Evolutionary conservation across 2,113 vertebrate species (phyloP).

Genomic region (Datnioides undecimradiatus): DNA sequence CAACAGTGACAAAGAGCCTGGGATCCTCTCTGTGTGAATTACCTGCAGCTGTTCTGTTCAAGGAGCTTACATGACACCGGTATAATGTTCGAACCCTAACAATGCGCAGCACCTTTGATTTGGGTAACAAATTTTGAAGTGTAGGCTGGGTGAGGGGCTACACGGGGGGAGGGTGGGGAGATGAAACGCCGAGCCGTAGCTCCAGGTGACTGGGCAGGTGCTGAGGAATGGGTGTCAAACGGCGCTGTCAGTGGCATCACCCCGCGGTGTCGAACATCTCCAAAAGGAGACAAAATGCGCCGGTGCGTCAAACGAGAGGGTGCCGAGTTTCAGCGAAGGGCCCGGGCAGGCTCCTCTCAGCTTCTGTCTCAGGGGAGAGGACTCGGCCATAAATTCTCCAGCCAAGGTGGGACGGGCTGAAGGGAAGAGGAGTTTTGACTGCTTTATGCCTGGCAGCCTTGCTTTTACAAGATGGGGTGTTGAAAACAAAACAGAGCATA

Average conservation of each 20-base stretch:
- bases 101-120: slow-evolving; percentile 78
- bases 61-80: slow-evolving; percentile 76
- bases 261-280: slow-evolving; percentile 48
- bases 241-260: slow-evolving; percentile 58
- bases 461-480: slow-evolving; percentile 72
- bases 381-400: slow-evolving; percentile 78
- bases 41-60: slow-evolving; percentile 80
- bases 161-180: slow-evolving; percentile 40
- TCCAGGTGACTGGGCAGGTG: slow-evolving; percentile 77
- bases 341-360: slow-evolving; percentile 56
- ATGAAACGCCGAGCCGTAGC: slow-evolving; percentile 68
- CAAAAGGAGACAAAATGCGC: slow-evolving; percentile 60
- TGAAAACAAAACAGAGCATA: slow-evolving; percentile 78
- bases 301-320: slow-evolving; percentile 56
- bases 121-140: slow-evolving; percentile 68
- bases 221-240: slow-evolving; percentile 63
- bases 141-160: slow-evolving; percentile 20
- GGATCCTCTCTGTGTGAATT: slow-evolving; percentile 66
- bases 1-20: slow-evolving; percentile 75
- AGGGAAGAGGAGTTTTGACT: slow-evolving; percentile 65
- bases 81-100: slow-evolving; percentile 75
- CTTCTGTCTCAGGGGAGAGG: slow-evolving; percentile 74
- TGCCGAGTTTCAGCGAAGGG: slow-evolving; percentile 72
- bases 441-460: slow-evolving; percentile 73
- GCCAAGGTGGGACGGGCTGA: slow-evolving; percentile 61